Evolutionary conservation across 2,797 vertebrate genomes (phyloP).

Genomic region (Triplophysa yarkandensis): DNA sequence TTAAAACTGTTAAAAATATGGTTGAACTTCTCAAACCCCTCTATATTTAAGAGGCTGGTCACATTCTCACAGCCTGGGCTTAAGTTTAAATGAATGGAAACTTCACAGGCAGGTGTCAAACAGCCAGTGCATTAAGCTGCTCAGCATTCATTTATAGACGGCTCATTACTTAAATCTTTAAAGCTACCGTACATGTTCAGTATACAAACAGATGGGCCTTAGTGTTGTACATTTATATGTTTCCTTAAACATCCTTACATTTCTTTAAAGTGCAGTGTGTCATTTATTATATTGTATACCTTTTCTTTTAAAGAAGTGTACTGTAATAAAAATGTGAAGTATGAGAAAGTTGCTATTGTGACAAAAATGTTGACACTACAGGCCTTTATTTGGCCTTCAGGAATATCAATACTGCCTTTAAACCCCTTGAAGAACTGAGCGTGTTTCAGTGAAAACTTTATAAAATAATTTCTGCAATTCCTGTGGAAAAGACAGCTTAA

Average conservation of each 20-base stretch:
- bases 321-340: neutral
- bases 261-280: slow-evolving; percentile 11
- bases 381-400: neutral
- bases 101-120: slow-evolving; percentile 66
- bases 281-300: neutral
- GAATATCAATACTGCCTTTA: neutral
- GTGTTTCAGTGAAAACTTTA: neutral
- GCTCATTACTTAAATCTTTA: slow-evolving; percentile 29
- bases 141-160: slow-evolving; percentile 50
- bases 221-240: neutral
- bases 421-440: neutral
- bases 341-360: neutral
- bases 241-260: neutral
- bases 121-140: slow-evolving; percentile 44
- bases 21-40: neutral
- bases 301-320: neutral
- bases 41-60: neutral
- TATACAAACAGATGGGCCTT: neutral
- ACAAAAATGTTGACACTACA: neutral
- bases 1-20: too few species aligned
- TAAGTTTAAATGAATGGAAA: slow-evolving; percentile 62
- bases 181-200: slow-evolving; percentile 3
- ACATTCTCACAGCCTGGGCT: slow-evolving; percentile 16
- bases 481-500: neutral
- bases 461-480: neutral